A percentile compares a stretch with the other conserved stretches of the same genome.
Evolutionary conservation across 2,797 vertebrate species (phyloP).

Genomic region (Valencia hispanica): DNA sequence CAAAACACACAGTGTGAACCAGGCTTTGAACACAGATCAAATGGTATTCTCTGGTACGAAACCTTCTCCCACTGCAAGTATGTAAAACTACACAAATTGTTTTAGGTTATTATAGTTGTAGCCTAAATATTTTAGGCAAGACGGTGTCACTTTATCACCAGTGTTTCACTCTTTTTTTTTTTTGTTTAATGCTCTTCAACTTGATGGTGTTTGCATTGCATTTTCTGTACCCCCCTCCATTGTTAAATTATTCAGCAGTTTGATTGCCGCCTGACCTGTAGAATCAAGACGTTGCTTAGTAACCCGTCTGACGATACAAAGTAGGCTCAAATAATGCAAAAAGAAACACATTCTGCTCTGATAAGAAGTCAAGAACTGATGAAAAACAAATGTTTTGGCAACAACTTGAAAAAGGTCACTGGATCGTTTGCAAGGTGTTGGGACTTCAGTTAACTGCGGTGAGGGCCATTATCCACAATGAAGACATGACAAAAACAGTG

Average conservation of each 20-base stretch:
- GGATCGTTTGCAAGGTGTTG: background rate
- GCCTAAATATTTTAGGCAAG: conserved; percentile 22
- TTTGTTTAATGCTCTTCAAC: background rate
- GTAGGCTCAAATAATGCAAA: background rate
- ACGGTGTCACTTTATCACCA: conserved; percentile 1
- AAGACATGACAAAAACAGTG: background rate
- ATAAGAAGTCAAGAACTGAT: background rate
- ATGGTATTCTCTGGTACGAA: conserved; percentile 43
- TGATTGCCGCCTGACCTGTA: no score
- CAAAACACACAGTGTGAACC: no score
- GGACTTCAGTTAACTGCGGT: background rate
- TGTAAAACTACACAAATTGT: background rate
- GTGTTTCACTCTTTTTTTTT: background rate
- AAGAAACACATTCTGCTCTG: background rate
- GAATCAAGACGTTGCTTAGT: no score
- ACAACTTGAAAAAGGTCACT: background rate
- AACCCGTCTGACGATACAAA: background rate
- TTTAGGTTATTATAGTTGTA: conserved; percentile 27
- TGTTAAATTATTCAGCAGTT: no score
- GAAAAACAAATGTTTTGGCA: background rate
- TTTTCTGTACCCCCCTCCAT: background rate
- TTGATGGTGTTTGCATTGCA: background rate
- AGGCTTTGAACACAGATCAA: conserved; percentile 31
- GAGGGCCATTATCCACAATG: background rate
- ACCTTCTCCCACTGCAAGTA: conserved; percentile 38